Evolutionary conservation across 2,113 vertebrate species (phyloP).

Genomic region (Typhlomys cinereus): DNA sequence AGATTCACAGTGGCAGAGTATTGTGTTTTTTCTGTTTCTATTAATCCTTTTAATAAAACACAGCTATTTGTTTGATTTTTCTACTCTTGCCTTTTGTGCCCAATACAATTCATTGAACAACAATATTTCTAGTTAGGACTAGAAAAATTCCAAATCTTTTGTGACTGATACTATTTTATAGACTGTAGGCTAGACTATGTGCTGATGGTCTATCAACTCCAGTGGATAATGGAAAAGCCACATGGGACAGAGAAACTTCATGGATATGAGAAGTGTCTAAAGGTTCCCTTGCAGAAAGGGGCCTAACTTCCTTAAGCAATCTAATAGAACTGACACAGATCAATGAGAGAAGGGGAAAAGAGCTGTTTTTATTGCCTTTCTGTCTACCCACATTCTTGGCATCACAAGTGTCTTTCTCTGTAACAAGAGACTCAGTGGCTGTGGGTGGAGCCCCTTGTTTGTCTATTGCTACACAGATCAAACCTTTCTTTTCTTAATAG

Average conservation of each 20-base stretch:
- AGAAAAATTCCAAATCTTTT: neutral
- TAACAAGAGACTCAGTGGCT: neutral
- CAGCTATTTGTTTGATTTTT: neutral
- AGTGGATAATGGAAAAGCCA: neutral
- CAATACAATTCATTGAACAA: neutral
- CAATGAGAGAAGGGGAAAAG: neutral
- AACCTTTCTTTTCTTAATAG: neutral
- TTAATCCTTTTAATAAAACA: neutral
- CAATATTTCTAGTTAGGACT: neutral
- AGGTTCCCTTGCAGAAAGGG: neutral
- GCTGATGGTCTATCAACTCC: neutral
- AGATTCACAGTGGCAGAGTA: neutral
- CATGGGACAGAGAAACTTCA: neutral
- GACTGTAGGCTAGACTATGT: neutral
- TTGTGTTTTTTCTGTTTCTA: neutral
- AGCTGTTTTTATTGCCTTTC: neutral
- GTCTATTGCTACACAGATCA: neutral
- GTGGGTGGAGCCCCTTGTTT: neutral
- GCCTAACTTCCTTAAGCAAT: neutral
- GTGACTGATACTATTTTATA: neutral
- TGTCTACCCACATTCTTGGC: neutral
- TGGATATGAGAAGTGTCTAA: neutral
- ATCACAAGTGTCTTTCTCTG: neutral
- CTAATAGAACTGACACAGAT: neutral
- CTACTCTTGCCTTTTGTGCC: neutral